These are phyloP conservation scores for Chironomus striatipennis DNA, from an alignment of 1,140 invertebrate genomes.

Conservation along the genomic window DNA sequence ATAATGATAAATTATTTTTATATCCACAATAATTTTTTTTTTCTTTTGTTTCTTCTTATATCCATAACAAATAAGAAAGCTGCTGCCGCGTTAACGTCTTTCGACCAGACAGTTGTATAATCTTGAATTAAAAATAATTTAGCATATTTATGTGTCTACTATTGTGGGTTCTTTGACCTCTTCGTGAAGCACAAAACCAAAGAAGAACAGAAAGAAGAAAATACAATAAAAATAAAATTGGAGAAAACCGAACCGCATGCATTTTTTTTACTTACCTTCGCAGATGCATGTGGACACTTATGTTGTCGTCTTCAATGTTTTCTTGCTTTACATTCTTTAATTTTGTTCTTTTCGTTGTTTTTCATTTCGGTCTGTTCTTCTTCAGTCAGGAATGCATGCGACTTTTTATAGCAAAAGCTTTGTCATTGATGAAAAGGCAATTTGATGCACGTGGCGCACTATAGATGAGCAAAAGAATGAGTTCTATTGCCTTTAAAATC, in stretches of 20 bases:
- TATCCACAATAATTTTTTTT: not conserved
- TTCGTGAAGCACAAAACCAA: not conserved
- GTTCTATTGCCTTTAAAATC: no score
- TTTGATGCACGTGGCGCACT: no score
- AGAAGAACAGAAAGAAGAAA: not conserved
- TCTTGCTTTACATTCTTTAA: not conserved
- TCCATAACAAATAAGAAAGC: not conserved
- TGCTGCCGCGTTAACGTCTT: not conserved
- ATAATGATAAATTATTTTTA: not conserved
- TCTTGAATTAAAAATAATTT: constrained; percentile 15
- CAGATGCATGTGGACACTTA: not conserved
- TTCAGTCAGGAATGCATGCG: not conserved
- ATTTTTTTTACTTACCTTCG: not conserved
- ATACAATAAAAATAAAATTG: not conserved
- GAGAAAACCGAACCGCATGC: constrained; percentile 5
- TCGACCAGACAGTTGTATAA: constrained; percentile 12
- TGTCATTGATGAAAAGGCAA: not conserved
- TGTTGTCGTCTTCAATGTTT: not conserved
- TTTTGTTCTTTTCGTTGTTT: not conserved
- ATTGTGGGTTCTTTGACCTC: not conserved
- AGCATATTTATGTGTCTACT: constrained; percentile 13
- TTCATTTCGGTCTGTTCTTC: not conserved
- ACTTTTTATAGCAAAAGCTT: constrained; percentile 3
- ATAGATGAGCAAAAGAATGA: no score
- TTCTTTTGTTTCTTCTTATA: not conserved